Evolutionary conservation across 2,113 vertebrate genomes (phyloP).

Genomic region (Lepus americanus): DNA sequence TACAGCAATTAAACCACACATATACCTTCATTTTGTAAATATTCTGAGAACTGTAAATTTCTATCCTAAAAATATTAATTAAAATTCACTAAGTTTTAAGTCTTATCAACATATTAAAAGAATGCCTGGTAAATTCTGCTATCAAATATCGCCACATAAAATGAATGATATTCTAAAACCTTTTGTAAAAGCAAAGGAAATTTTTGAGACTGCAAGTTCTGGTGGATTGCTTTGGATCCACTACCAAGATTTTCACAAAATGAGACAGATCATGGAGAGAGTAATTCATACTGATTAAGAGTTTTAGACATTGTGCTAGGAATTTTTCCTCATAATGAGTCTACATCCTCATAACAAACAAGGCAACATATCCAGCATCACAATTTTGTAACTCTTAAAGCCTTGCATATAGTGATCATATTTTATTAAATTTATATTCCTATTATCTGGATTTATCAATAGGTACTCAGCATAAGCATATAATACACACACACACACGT

Average conservation of each 20-base stretch:
- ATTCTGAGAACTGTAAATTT: slow-evolving; percentile 17
- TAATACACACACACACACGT: neutral
- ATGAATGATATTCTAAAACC: neutral
- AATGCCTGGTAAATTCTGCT: neutral
- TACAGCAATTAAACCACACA: neutral
- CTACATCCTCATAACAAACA: neutral
- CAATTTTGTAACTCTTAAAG: neutral
- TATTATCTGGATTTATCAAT: neutral
- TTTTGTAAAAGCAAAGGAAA: neutral
- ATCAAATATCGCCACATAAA: neutral
- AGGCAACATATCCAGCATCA: neutral
- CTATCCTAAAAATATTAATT: neutral
- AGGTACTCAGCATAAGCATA: neutral
- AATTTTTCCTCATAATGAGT: neutral
- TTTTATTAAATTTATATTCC: neutral
- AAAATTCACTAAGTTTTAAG: slow-evolving; percentile 12
- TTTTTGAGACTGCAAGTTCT: neutral
- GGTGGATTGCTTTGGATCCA: neutral
- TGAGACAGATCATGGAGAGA: neutral
- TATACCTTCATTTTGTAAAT: neutral
- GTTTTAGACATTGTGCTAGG: neutral
- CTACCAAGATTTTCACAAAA: slow-evolving; percentile 29
- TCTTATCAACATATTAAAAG: neutral
- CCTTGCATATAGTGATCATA: neutral
- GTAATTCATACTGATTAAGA: neutral